Evolutionary conservation across 37 sponge, comb jelly and placozoan genomes (phyloP).

Genomic region (Oscarella lobularis): DNA sequence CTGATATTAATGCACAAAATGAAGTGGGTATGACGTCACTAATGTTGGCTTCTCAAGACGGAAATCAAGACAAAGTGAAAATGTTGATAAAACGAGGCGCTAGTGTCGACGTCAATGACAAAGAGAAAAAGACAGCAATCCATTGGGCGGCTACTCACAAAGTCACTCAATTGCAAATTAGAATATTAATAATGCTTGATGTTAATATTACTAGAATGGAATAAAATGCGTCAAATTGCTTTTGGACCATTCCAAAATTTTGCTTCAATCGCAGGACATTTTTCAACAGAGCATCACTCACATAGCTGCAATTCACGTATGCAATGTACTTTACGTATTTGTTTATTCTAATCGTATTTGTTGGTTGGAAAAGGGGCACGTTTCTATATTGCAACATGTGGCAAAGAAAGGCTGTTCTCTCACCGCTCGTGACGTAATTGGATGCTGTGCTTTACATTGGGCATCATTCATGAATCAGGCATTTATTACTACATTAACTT

Average conservation of each 20-base stretch:
- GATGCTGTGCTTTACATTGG: constrained; percentile 55
- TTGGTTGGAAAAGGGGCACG: constrained; percentile 15
- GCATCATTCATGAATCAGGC: constrained; percentile 44
- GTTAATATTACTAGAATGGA: too few species aligned
- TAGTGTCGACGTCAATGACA: background rate
- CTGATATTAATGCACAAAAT: background rate
- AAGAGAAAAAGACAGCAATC: constrained; percentile 12
- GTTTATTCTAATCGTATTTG: background rate
- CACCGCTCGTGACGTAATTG: constrained; percentile 16
- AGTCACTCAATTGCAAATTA: too few species aligned
- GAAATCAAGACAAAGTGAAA: constrained; percentile 13
- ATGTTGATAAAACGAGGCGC: constrained; percentile 25
- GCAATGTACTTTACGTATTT: background rate
- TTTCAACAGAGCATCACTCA: constrained; percentile 20
- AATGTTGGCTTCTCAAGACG: constrained; percentile 23
- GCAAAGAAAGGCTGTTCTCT: constrained; percentile 38
- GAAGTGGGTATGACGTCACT: constrained; percentile 27
- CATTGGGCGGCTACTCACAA: constrained; percentile 17
- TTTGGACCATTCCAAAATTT: background rate
- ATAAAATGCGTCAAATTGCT: constrained; percentile 21
- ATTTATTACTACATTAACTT: background rate
- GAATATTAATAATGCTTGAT: too few species aligned
- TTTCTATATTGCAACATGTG: constrained; percentile 20
- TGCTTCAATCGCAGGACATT: constrained; percentile 10
- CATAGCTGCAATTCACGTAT: constrained; percentile 32